Percentiles rank a stretch among this genome's conserved stretches.
phyloP scores from a whole-genome alignment of 2,113 vertebrate species.

The Spilogale gracilis region DNA sequence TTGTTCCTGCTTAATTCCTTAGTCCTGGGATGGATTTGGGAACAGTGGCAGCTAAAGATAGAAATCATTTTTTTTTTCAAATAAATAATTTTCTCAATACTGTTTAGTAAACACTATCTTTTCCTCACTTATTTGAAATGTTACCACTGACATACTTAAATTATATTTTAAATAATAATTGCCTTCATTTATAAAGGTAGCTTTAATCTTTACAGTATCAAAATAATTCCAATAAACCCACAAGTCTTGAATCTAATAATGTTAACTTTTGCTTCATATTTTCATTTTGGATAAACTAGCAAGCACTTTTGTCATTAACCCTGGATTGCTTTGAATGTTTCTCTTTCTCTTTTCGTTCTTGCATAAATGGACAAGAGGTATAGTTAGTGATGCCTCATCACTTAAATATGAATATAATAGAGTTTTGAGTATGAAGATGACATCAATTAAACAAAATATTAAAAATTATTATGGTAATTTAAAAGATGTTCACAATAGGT shows the following conservation, averaged over 20 bases:
- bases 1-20: not conserved
- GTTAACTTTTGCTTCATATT: not conserved
- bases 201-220: not conserved
- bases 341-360: not conserved
- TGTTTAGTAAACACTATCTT: not conserved
- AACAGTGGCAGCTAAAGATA: not conserved
- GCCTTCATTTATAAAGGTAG: not conserved
- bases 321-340: not conserved
- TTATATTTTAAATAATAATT: not conserved
- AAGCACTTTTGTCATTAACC: not conserved
- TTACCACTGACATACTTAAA: not conserved
- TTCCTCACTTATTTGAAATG: not conserved
- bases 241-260: not conserved
- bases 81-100: not conserved
- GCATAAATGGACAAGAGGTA: not conserved
- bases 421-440: not conserved
- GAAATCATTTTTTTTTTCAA: not conserved
- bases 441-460: not conserved
- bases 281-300: not conserved
- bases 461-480: not conserved
- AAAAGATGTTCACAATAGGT: not conserved
- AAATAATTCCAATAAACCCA: constrained; percentile 19
- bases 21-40: not conserved
- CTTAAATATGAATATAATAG: not conserved
- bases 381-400: not conserved